Conservation (phyloP, 2,888 invertebrate species). For the Tupiocoris notatus region DNA sequence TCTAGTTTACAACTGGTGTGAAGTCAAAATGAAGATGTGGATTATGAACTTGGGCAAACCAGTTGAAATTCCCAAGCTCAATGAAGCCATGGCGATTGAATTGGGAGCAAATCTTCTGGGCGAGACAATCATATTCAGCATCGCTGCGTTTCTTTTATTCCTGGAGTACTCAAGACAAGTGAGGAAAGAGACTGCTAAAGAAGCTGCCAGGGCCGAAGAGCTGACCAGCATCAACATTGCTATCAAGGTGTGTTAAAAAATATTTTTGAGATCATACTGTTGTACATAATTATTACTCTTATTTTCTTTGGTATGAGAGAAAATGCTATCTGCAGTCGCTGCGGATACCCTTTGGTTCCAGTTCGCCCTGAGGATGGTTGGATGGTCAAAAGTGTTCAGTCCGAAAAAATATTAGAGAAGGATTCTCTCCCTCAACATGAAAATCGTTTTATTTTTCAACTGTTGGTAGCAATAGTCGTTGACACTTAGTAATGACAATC, state of each 20-base stretch:
- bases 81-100: slow-evolving; percentile 92
- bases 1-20: slow-evolving; percentile 88
- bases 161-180: slow-evolving; percentile 75
- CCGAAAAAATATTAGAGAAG: no score
- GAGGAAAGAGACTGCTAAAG: slow-evolving; percentile 76
- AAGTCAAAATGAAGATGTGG: slow-evolving; percentile 92
- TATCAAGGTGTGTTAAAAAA: slow-evolving; percentile 54
- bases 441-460: no score
- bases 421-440: no score
- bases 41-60: slow-evolving; percentile 87
- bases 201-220: slow-evolving; percentile 66
- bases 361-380: no score
- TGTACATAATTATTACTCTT: no score
- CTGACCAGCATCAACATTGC: slow-evolving; percentile 64
- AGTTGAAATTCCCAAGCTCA: slow-evolving; percentile 76
- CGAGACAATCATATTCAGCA: slow-evolving; percentile 82
- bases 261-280: no score
- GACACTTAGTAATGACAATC: no score
- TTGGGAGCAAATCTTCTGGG: slow-evolving; percentile 90
- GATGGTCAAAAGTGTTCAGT: no score
- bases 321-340: no score
- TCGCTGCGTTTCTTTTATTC: slow-evolving; percentile 75
- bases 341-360: no score
- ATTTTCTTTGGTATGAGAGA: no score
- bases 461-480: no score